Evolutionary conservation across 2,113 vertebrate genomes (phyloP).

Genomic region (Neomonachus schauinslandi): DNA sequence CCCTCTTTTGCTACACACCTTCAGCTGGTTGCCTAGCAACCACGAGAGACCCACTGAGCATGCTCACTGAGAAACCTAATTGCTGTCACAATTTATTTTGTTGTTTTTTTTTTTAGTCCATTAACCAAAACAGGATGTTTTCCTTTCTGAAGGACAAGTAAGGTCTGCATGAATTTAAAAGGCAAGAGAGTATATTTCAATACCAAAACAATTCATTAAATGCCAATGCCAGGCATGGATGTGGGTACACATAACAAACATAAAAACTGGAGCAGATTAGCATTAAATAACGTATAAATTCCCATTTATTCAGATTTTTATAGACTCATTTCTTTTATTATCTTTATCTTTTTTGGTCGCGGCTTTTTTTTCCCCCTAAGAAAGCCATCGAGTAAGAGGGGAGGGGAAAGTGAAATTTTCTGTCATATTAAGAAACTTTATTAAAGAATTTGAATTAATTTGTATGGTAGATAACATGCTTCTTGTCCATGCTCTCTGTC

Average conservation of each 20-base stretch:
- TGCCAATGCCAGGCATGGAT: not conserved
- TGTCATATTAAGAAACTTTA: conserved; percentile 46
- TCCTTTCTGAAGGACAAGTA: conserved; percentile 60
- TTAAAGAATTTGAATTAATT: conserved; percentile 49
- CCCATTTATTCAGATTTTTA: not conserved
- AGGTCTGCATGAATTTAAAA: conserved; percentile 64
- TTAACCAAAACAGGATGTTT: conserved; percentile 61
- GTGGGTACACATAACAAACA: not conserved
- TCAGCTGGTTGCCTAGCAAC: conserved; percentile 81
- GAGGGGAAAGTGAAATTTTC: conserved; percentile 1
- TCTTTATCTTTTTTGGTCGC: conserved; percentile 41
- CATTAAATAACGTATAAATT: conserved; percentile 55
- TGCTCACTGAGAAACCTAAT: conserved; percentile 78
- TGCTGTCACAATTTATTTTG: conserved; percentile 70
- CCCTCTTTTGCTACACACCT: conserved; percentile 69
- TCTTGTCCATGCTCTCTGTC: conserved; percentile 38
- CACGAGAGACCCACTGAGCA: conserved; percentile 74
- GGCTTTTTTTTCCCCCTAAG: not conserved
- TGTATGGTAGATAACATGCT: not conserved
- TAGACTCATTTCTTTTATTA: conserved; percentile 41
- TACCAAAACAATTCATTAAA: conserved; percentile 10
- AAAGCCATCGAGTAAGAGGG: not conserved
- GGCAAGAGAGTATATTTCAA: conserved; percentile 32
- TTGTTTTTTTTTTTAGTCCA: conserved; percentile 14
- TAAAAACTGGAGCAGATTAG: conserved; percentile 30